Percentiles rank a stretch among this genome's conserved stretches.
Conservation (phyloP, 1,140 invertebrate species). For the Drosophila repletoides region DNA sequence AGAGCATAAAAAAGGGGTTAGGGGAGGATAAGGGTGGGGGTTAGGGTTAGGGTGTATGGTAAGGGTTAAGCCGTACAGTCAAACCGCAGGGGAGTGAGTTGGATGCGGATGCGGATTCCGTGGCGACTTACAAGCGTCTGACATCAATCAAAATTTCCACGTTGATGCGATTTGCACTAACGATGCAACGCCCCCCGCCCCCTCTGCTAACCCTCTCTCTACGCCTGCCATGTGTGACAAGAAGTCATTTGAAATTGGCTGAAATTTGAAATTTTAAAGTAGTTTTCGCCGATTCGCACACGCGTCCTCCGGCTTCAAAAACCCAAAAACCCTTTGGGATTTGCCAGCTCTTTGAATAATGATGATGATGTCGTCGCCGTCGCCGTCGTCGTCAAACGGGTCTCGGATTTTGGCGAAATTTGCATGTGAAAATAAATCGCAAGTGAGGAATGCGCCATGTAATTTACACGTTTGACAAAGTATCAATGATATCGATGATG, state of each 20-base stretch:
- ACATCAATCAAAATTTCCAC: constrained; percentile 75
- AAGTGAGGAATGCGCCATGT: constrained; percentile 67
- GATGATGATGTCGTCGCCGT: constrained; percentile 63
- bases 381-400: constrained; percentile 8
- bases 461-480: constrained; percentile 80
- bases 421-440: constrained; percentile 67
- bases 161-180: constrained; percentile 74
- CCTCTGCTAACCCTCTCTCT: neutral
- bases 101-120: constrained; percentile 18
- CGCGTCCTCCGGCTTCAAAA: too few relatives aligned
- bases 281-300: constrained; percentile 52
- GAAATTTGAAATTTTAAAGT: constrained; percentile 78
- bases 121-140: constrained; percentile 65
- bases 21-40: too few relatives aligned
- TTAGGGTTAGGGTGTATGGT: too few relatives aligned
- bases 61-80: constrained; percentile 49
- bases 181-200: constrained; percentile 51
- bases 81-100: constrained; percentile 46
- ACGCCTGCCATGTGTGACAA: constrained; percentile 49
- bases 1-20: constrained; percentile 16
- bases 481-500: constrained; percentile 75
- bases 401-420: constrained; percentile 58
- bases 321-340: constrained; percentile 74
- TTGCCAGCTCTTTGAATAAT: constrained; percentile 72
- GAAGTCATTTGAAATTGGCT: constrained; percentile 77